A percentile compares a stretch with the other conserved stretches of the same genome.
Conservation (phyloP, 2,888 invertebrate species). For the Caenorhabditis becei region DNA sequence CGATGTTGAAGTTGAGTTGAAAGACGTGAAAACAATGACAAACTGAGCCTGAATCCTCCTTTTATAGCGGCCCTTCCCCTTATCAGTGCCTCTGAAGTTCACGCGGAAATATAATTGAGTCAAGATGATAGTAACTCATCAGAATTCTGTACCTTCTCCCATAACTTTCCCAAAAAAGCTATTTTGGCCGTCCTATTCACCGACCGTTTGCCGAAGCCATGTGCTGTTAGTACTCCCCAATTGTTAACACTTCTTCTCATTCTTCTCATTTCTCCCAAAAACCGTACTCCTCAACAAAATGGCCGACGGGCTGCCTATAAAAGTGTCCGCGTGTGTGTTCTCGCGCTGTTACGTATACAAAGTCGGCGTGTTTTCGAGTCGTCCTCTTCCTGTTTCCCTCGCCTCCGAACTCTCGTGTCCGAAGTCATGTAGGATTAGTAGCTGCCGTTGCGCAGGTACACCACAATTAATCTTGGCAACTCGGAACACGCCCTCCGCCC, state of each 20-base stretch:
- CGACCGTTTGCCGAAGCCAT: too few relatives aligned
- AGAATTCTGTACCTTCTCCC: too few relatives aligned
- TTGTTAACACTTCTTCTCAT: background rate
- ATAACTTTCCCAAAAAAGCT: too few relatives aligned
- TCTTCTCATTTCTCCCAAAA: background rate
- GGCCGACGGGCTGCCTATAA: conserved; percentile 24
- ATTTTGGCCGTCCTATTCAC: too few relatives aligned
- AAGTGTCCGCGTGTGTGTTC: conserved; percentile 24
- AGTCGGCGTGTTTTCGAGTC: conserved; percentile 32
- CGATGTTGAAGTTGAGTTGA: too few relatives aligned
- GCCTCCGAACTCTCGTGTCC: conserved; percentile 4
- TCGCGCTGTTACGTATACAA: conserved; percentile 1
- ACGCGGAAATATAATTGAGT: too few relatives aligned
- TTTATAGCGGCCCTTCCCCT: too few relatives aligned
- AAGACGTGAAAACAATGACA: too few relatives aligned
- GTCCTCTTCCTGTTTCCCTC: conserved; percentile 10
- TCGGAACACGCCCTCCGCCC: conserved; percentile 4
- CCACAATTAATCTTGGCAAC: conserved; percentile 32
- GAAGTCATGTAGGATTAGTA: conserved; percentile 9
- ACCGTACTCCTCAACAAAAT: background rate
- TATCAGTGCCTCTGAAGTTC: too few relatives aligned
- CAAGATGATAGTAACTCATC: too few relatives aligned
- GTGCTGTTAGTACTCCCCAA: background rate
- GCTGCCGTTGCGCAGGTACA: conserved; percentile 8
- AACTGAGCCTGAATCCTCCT: too few relatives aligned